phyloP scores from a whole-genome alignment of 2,113 vertebrate species.

The Eublepharis macularius region DNA sequence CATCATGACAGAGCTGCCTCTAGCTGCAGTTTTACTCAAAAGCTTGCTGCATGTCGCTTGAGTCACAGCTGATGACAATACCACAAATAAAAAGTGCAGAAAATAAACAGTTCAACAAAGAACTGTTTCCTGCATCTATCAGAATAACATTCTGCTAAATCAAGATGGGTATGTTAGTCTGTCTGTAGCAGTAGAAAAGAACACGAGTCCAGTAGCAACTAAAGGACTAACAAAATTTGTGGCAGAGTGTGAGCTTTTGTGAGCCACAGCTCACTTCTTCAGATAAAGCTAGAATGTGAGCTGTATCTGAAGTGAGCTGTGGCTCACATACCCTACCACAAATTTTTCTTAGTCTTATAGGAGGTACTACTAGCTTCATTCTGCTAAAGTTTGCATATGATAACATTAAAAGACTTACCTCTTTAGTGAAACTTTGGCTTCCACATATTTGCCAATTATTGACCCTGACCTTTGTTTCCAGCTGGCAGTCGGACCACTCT shows the following conservation, averaged over 20 bases:
- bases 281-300: no score
- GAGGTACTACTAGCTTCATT: no score
- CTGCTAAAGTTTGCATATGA: no score
- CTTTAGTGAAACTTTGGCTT: slow-evolving; percentile 62
- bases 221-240: no score
- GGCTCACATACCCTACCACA: no score
- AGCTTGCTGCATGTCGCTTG: not conserved
- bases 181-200: no score
- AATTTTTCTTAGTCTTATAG: no score
- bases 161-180: no score
- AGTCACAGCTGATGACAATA: not conserved
- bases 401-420: slow-evolving; percentile 72
- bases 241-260: no score
- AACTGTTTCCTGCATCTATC: not conserved
- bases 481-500: slow-evolving; percentile 49
- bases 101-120: not conserved
- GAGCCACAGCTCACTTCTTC: no score
- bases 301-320: no score
- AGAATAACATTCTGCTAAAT: not conserved
- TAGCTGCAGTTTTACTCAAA: not conserved
- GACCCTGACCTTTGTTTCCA: slow-evolving; percentile 77
- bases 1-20: not conserved
- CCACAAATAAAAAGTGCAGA: not conserved
- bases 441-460: slow-evolving; percentile 75
- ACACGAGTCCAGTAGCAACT: no score